Percentiles rank a stretch among this genome's conserved stretches.
Evolutionary conservation across 2,888 invertebrate genomes (phyloP).

Genomic region (Neoaliturus tenellus): DNA sequence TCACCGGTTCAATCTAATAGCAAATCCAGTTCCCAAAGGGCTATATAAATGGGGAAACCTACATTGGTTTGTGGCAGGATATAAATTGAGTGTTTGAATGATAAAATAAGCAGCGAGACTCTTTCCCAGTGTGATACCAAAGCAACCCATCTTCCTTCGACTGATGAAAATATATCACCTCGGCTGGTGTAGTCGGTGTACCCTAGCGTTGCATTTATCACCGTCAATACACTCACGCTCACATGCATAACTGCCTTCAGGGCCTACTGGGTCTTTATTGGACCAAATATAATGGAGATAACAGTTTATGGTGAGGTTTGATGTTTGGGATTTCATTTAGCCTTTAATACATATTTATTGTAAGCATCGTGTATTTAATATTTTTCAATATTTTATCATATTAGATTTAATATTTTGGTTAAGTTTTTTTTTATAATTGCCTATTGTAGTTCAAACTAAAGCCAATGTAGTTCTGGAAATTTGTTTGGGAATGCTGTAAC

Average conservation of each 20-base stretch:
- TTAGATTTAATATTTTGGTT: too few species aligned
- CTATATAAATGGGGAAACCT: background rate
- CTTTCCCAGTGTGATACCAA: background rate
- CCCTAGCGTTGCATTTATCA: slow-evolving; percentile 2
- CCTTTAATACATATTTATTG: too few species aligned
- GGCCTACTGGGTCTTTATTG: slow-evolving; percentile 8
- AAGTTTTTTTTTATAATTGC: too few species aligned
- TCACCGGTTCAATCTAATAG: background rate
- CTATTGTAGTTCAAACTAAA: too few species aligned
- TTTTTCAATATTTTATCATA: too few species aligned
- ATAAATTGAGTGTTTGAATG: slow-evolving; percentile 47
- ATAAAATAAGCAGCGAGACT: slow-evolving; percentile 37
- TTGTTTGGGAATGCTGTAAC: too few species aligned
- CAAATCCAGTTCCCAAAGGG: slow-evolving; percentile 12
- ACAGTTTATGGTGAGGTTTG: too few species aligned
- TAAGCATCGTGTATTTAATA: too few species aligned
- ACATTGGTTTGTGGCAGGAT: slow-evolving; percentile 32
- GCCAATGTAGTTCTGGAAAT: too few species aligned
- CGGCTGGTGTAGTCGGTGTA: background rate
- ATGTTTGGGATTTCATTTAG: too few species aligned
- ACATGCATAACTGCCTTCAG: background rate
- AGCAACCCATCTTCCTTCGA: slow-evolving; percentile 30
- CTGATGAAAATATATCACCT: slow-evolving; percentile 44
- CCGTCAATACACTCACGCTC: background rate
- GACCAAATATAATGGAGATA: background rate